A percentile compares a stretch with the other conserved stretches of the same genome.
phyloP scores from a whole-genome alignment of 2,888 invertebrate species.

The Amiota mariae region DNA sequence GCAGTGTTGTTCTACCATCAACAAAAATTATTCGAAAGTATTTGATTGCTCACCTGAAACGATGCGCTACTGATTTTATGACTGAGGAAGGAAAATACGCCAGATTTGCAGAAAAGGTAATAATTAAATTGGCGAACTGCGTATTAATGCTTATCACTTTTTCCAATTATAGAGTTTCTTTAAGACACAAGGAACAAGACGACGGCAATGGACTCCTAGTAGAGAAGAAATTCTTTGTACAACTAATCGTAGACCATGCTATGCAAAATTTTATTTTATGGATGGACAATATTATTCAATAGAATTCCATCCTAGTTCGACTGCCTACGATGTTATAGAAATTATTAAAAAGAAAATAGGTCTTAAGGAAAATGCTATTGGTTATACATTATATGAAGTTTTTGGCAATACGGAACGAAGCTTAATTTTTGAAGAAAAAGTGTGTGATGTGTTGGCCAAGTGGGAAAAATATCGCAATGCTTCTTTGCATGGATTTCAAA shows the following conservation, averaged over 20 bases:
- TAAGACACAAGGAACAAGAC: constrained; percentile 82
- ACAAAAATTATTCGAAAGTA: constrained; percentile 89
- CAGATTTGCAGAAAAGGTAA: constrained; percentile 89
- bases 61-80: constrained; percentile 89
- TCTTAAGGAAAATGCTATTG: constrained; percentile 74
- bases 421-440: constrained; percentile 87
- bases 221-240: constrained; percentile 94
- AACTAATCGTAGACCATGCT: constrained; percentile 90
- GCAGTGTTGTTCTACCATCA: constrained; percentile 89
- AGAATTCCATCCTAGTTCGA: constrained; percentile 95
- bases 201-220: constrained; percentile 92
- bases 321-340: constrained; percentile 90
- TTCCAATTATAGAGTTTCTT: constrained; percentile 77
- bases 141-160: constrained; percentile 3
- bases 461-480: constrained; percentile 92
- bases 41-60: constrained; percentile 89
- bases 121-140: neutral
- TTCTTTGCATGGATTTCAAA: constrained; percentile 76
- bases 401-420: constrained; percentile 90
- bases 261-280: constrained; percentile 92
- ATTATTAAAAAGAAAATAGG: constrained; percentile 93
- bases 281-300: constrained; percentile 96
- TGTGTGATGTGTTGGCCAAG: constrained; percentile 94
- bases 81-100: constrained; percentile 97
- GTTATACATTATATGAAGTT: constrained; percentile 94